These are phyloP conservation scores for Lottia scabra DNA, from an alignment of 2,888 invertebrate species.

Conservation along the genomic window DNA sequence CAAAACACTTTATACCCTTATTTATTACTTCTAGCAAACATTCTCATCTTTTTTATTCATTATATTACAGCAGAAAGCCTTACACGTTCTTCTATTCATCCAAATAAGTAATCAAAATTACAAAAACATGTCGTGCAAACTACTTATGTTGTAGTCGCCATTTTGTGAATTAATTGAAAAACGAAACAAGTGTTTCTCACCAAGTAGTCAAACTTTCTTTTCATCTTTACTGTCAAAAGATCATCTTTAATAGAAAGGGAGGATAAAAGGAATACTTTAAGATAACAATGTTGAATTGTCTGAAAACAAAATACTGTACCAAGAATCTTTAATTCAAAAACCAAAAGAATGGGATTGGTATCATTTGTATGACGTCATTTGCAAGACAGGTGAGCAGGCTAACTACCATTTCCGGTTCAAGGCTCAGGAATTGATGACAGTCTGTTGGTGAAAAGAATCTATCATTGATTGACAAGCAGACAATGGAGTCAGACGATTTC, in stretches of 20 bases:
- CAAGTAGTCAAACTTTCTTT: background rate
- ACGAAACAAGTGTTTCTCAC: background rate
- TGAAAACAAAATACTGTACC: too few species aligned
- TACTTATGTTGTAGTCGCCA: background rate
- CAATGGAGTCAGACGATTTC: too few species aligned
- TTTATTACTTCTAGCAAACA: background rate
- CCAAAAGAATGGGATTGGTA: background rate
- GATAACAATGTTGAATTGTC: background rate
- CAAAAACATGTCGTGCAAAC: slow-evolving; percentile 3
- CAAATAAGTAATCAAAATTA: background rate
- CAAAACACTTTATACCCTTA: background rate
- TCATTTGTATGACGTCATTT: slow-evolving; percentile 1
- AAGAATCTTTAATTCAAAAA: background rate
- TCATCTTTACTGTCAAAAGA: slow-evolving; percentile 3
- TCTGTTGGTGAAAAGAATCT: background rate
- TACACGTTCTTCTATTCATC: background rate
- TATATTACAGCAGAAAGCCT: too few species aligned
- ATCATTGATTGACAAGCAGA: background rate
- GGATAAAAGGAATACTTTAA: background rate
- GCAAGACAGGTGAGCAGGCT: background rate
- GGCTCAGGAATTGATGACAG: background rate
- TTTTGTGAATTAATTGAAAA: background rate
- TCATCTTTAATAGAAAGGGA: background rate
- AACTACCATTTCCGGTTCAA: background rate
- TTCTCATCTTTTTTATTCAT: background rate